Percentiles rank a stretch among this genome's conserved stretches.
Evolutionary conservation across 2,888 invertebrate genomes (phyloP).

Genomic region (Formica aserva): DNA sequence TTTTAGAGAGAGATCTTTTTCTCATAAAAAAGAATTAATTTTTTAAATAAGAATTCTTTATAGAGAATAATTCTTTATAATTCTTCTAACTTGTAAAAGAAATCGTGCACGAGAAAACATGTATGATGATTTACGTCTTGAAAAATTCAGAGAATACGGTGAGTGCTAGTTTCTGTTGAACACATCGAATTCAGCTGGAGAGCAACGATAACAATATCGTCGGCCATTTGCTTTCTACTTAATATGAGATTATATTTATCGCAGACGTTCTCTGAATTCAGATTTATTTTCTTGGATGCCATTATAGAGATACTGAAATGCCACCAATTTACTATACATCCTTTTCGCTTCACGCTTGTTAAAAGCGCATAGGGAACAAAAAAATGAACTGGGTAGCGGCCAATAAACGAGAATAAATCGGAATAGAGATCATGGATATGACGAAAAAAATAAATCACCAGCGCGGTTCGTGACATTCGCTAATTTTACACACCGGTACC

Average conservation of each 20-base stretch:
- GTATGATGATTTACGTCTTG: neutral
- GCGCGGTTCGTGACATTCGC: slow-evolving; percentile 4
- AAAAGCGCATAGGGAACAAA: slow-evolving; percentile 7
- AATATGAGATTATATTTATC: slow-evolving; percentile 12
- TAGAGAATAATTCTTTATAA: neutral
- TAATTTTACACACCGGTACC: slow-evolving; percentile 31
- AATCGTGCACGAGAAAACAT: neutral
- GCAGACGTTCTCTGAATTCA: neutral
- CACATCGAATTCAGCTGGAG: neutral
- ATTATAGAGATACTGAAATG: neutral
- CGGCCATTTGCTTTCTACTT: neutral
- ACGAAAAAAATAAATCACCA: slow-evolving; percentile 40
- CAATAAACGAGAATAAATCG: slow-evolving; percentile 46
- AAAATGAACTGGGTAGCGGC: slow-evolving; percentile 26
- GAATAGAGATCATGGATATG: slow-evolving; percentile 1
- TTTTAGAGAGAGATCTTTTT: neutral
- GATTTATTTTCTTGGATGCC: slow-evolving; percentile 5
- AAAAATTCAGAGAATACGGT: neutral
- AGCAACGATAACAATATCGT: neutral
- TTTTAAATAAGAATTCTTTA: neutral
- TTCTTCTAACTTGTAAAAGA: neutral
- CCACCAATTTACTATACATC: slow-evolving; percentile 19
- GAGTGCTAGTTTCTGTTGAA: neutral
- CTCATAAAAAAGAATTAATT: neutral
- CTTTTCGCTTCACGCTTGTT: slow-evolving; percentile 16